Percentiles rank a stretch among this genome's conserved stretches.
These are phyloP conservation scores for Heliothis subflexa DNA, from an alignment of 1,140 invertebrate species.

Conservation along the genomic window DNA sequence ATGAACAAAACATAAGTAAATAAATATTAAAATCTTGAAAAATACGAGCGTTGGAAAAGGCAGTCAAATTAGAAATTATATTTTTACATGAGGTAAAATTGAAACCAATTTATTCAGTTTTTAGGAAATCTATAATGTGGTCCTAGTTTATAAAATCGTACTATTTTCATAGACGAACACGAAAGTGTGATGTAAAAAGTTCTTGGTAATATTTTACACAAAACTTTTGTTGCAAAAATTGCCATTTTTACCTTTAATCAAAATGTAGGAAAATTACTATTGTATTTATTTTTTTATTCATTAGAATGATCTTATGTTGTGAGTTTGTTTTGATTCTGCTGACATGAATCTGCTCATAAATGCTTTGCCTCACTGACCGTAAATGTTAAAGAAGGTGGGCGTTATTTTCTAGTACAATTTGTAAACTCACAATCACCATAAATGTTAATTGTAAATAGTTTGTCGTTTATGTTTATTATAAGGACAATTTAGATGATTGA, in stretches of 20 bases:
- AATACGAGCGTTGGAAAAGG: too few species aligned
- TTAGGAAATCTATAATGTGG: neutral
- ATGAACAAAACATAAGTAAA: too few species aligned
- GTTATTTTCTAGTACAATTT: constrained; percentile 47
- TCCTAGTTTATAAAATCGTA: neutral
- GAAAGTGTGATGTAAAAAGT: constrained; percentile 1
- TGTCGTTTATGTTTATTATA: constrained; percentile 37
- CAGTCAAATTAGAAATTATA: neutral
- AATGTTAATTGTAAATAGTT: constrained; percentile 41
- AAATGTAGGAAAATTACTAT: constrained; percentile 31
- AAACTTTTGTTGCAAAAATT: too few species aligned
- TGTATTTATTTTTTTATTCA: constrained; percentile 43
- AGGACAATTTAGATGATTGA: constrained; percentile 37
- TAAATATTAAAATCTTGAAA: too few species aligned
- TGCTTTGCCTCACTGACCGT: neutral
- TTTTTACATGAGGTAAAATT: neutral
- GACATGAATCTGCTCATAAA: neutral
- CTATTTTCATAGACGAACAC: constrained; percentile 35
- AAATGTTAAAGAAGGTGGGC: too few species aligned
- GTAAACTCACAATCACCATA: constrained; percentile 33
- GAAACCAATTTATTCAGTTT: neutral
- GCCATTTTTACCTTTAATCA: neutral
- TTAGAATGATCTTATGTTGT: constrained; percentile 33
- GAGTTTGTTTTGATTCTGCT: neutral
- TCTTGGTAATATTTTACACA: constrained; percentile 1